Conservation (phyloP, 2,113 vertebrate genomes). For the Phycodurus eques region DNA sequence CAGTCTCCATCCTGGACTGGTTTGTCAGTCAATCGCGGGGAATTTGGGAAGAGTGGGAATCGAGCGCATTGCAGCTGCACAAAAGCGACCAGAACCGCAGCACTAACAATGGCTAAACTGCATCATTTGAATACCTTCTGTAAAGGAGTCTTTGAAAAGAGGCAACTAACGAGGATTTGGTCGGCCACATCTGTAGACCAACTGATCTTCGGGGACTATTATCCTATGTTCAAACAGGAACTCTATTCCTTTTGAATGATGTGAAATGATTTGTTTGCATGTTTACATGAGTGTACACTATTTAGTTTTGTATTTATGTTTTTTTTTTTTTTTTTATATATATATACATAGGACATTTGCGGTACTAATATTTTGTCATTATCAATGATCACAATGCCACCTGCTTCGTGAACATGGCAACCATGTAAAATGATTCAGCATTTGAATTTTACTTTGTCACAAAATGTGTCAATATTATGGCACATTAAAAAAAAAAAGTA, state of each 20-base stretch:
- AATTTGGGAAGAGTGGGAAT: background rate
- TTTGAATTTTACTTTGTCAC: background rate
- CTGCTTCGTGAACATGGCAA: background rate
- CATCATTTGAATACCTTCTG: background rate
- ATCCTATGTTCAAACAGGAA: background rate
- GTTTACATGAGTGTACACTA: background rate
- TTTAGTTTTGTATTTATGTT: constrained; percentile 7
- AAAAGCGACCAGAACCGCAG: background rate
- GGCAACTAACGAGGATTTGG: background rate
- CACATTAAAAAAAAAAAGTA: background rate
- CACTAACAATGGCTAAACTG: background rate
- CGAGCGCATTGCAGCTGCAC: background rate
- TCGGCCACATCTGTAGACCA: background rate
- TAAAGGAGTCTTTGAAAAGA: background rate
- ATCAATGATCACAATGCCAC: constrained; percentile 1
- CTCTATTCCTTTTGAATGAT: too few relatives aligned
- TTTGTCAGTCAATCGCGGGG: background rate
- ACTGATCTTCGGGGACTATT: background rate
- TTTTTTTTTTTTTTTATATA: background rate
- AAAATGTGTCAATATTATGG: background rate
- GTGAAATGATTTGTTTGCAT: too few relatives aligned
- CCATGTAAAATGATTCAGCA: background rate
- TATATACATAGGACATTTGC: background rate
- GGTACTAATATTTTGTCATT: constrained; percentile 25
- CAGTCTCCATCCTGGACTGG: background rate